phyloP scores from a whole-genome alignment of 2,113 vertebrate species.

The Sander vitreus region DNA sequence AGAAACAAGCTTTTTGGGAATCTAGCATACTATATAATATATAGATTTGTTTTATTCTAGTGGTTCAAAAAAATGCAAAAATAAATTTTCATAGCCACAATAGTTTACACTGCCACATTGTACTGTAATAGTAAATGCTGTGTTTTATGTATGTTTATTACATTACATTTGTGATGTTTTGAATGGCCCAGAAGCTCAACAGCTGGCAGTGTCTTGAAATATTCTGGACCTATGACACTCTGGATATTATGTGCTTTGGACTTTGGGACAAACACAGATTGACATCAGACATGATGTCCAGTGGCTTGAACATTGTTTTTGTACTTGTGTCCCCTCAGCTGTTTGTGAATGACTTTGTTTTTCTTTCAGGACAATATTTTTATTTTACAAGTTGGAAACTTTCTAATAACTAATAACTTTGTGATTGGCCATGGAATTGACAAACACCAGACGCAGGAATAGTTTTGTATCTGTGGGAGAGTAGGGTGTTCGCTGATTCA shows the following conservation, averaged over 20 bases:
- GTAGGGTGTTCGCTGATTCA: not conserved
- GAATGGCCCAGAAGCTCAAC: not conserved
- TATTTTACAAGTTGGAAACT: not conserved
- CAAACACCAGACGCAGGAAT: not conserved
- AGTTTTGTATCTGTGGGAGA: not conserved
- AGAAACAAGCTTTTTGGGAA: not conserved
- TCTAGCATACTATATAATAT: slow-evolving; percentile 11
- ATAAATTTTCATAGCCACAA: slow-evolving; percentile 28
- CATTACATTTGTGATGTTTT: too few relatives aligned
- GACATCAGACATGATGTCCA: slow-evolving; percentile 22
- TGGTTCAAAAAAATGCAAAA: not conserved
- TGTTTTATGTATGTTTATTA: slow-evolving; percentile 34
- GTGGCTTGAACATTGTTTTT: slow-evolving; percentile 16
- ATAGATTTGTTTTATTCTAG: slow-evolving; percentile 19
- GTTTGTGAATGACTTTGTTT: not conserved
- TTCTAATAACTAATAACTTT: not conserved
- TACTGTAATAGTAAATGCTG: not conserved
- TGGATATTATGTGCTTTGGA: slow-evolving; percentile 5
- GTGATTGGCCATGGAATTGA: slow-evolving; percentile 9
- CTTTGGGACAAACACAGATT: slow-evolving; percentile 19
- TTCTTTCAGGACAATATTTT: not conserved
- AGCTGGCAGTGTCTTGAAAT: not conserved
- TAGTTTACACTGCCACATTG: not conserved
- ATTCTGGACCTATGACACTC: not conserved
- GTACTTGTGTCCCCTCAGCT: slow-evolving; percentile 1